Evolutionary conservation across 1,140 invertebrate species (phyloP), one percentile per base, ranked within the genome.

Genomic region (Dufourea novaeangliae): DNA sequence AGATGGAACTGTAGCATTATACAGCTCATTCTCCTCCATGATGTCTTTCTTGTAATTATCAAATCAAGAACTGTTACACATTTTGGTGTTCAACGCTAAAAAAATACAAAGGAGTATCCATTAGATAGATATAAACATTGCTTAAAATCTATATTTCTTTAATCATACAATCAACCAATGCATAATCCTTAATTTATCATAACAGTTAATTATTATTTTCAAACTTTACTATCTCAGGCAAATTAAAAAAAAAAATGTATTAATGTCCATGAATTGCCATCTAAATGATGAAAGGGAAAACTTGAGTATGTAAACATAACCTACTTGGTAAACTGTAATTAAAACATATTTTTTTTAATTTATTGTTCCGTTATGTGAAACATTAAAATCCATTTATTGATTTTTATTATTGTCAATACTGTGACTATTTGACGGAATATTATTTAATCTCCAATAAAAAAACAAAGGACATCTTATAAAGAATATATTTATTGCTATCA

Each of bases 11-110:
- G 90, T 90, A 71, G 70, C 83, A 59, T 89, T 90, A 37, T 83
- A 83, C 20, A 88, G n/a, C 22, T 84, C 80, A 1, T 73, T 74
- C 29, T 91, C 87, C 50, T 86, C 90, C 90, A 91, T 91, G 41
- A 72, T 84, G 29, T 34, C 78, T 54, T 77, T 32, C 50, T 64
- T 62, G 39, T 20, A 20, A 59, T 66, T 67, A 27, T 29, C 46
- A 14, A 80, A 74, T 78, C 57, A 83, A 27, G 59, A 82, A 64
- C 63, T 61, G 44, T 56, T 75, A 71, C 6, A 63, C 72, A 86
- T 80, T 63, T 44, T 77, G 61, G 32, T 20, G 29, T 72, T 69
- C 56, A 64, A 39, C 50, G 39, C 74, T 83, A 41, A 66, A 83
- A 66, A 83, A 85, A 32, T n/a, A 46, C 27, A 75, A 44, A 50